A percentile compares a stretch with the other conserved stretches of the same genome.
Evolutionary conservation across 64 coral and sea anemone genomes (phyloP).

Genomic region (Montipora efflorescens): DNA sequence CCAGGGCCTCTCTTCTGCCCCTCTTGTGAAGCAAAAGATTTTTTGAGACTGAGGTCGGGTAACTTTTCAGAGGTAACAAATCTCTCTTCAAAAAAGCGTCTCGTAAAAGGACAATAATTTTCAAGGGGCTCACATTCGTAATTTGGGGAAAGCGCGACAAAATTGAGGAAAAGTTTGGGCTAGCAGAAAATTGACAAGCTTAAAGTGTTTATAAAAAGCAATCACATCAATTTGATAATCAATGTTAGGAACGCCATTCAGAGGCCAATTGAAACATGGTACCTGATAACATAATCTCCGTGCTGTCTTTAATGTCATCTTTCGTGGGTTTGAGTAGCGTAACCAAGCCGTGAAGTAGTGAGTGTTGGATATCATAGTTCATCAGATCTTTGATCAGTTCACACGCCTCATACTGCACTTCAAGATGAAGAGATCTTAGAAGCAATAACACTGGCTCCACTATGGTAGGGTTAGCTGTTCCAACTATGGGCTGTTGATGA

Average conservation of each 20-base stretch:
- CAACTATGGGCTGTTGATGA: conserved; percentile 82
- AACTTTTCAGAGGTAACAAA: too few species aligned
- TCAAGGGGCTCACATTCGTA: too few species aligned
- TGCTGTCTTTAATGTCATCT: conserved; percentile 89
- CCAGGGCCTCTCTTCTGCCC: background rate
- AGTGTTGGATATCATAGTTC: conserved; percentile 77
- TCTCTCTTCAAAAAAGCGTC: too few species aligned
- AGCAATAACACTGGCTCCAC: conserved; percentile 93
- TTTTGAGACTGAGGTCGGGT: too few species aligned
- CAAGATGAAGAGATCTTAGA: conserved; percentile 89
- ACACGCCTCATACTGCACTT: conserved; percentile 96
- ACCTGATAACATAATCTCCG: conserved; percentile 69
- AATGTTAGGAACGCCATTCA: too few species aligned
- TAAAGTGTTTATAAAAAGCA: background rate
- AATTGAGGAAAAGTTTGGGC: too few species aligned
- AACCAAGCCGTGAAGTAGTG: conserved; percentile 85
- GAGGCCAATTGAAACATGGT: background rate
- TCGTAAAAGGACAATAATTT: too few species aligned
- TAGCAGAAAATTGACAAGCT: background rate
- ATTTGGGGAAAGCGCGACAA: too few species aligned
- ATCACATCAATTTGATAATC: background rate
- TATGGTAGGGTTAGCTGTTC: conserved; percentile 77
- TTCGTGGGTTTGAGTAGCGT: conserved; percentile 91
- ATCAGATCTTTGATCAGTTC: conserved; percentile 98
- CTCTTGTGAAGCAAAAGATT: too few species aligned